phyloP scores from a whole-genome alignment of 2,797 vertebrate genomes.

The Manis crassicaudata region DNA sequence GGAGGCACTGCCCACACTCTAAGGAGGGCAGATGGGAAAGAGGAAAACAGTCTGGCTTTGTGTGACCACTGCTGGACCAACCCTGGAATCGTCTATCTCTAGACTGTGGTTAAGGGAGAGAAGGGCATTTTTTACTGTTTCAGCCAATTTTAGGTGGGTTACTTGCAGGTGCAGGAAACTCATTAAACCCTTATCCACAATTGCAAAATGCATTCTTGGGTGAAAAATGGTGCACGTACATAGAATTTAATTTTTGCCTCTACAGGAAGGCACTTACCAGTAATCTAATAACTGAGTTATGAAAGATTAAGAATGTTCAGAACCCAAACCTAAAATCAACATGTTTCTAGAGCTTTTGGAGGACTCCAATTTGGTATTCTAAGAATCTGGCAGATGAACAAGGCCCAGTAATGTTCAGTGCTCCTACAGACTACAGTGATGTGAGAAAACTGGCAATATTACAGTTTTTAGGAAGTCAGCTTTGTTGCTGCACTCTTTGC shows the following conservation, averaged over 20 bases:
- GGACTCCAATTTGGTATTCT: neutral
- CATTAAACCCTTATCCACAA: neutral
- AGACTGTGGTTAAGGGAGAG: neutral
- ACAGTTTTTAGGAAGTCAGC: neutral
- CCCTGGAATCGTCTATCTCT: neutral
- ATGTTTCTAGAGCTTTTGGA: neutral
- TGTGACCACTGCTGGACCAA: neutral
- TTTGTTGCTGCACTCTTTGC: neutral
- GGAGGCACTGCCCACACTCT: neutral
- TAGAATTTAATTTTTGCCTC: neutral
- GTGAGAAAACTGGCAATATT: neutral
- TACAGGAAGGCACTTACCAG: neutral
- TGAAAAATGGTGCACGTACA: neutral
- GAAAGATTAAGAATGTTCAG: neutral
- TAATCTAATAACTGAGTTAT: neutral
- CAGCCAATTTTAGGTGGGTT: neutral
- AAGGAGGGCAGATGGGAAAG: neutral
- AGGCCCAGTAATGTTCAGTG: neutral
- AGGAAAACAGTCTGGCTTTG: neutral
- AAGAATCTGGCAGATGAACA: neutral
- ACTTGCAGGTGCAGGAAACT: neutral
- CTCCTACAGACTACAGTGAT: rapidly evolving
- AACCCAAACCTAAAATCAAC: neutral
- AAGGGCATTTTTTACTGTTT: neutral
- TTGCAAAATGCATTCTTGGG: neutral